A percentile compares a stretch with the other conserved stretches of the same genome.
Evolutionary conservation across 2,113 vertebrate species (phyloP).

Genomic region (Pomatostomus ruficeps): DNA sequence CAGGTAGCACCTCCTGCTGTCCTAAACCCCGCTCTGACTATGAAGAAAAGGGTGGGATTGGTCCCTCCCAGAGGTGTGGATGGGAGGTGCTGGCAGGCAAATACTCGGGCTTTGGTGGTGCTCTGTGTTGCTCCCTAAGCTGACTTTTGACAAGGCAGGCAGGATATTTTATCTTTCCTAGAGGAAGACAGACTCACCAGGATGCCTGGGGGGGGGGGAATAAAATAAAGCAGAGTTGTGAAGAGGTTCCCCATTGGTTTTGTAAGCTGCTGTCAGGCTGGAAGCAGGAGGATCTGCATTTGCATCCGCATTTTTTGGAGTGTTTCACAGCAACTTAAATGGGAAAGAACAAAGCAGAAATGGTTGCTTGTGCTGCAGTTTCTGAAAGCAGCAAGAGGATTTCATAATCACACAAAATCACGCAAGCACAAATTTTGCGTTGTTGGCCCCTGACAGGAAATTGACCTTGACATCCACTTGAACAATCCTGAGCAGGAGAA

Average conservation of each 20-base stretch:
- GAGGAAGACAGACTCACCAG: not conserved
- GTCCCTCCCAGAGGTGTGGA: accelerated
- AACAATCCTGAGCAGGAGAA: not conserved
- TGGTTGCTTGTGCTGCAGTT: not conserved
- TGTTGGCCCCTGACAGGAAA: not conserved
- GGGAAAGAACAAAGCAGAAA: not conserved
- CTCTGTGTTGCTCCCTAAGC: not conserved
- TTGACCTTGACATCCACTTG: not conserved
- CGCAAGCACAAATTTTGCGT: not conserved
- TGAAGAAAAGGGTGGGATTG: no score
- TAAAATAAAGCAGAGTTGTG: not conserved
- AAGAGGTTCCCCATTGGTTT: not conserved
- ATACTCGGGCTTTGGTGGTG: accelerated
- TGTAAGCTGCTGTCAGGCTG: not conserved
- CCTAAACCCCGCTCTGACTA: not conserved
- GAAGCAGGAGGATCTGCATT: not conserved
- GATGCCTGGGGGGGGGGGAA: not conserved
- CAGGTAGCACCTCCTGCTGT: not conserved
- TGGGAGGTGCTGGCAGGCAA: not conserved
- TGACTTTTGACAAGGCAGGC: not conserved
- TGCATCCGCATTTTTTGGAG: not conserved
- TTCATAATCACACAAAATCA: not conserved
- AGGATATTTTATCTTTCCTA: not conserved
- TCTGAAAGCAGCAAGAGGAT: not conserved
- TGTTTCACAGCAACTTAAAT: not conserved